Base-by-base conservation (phyloP, 2,888 invertebrate species). In the Pseudoips prasinana region DNA sequence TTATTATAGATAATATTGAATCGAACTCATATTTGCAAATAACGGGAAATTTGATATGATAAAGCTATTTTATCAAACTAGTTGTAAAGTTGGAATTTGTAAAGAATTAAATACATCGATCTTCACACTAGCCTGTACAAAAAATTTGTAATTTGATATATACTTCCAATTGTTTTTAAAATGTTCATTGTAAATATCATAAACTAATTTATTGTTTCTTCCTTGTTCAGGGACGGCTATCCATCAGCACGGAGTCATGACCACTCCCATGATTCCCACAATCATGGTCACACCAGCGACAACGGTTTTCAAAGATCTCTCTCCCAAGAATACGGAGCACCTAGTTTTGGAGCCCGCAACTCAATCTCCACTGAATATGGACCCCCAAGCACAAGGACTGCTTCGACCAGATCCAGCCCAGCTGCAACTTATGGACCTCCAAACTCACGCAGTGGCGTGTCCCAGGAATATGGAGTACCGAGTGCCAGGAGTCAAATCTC, bases 151-250 rank as follows among this genome's bases (percentile, higher is more conserved):
- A n/a, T n/a, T n/a, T n/a, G n/a, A n/a, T n/a, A n/a, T n/a, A n/a
- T n/a, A n/a, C n/a, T n/a, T n/a, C n/a, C n/a, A n/a, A n/a, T n/a
- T n/a, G n/a, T n/a, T n/a, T n/a, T n/a, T n/a, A n/a, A n/a, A n/a
- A n/a, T n/a, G n/a, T n/a, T n/a, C n/a, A n/a, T n/a, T n/a, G n/a
- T n/a, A n/a, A n/a, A n/a, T n/a, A n/a, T n/a, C n/a, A n/a, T n/a
- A n/a, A n/a, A n/a, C n/a, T n/a, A n/a, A n/a, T n/a, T n/a, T n/a
- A n/a, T n/a, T n/a, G n/a, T n/a, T n/a, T n/a, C n/a, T n/a, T n/a
- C n/a, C n/a, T n/a, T n/a, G n/a, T n/a, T n/a, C n/a, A n/a, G n/a
- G 72, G 73, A 81, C 17, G 67, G 79, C 18, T 84, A 83, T 37
- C 51, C 76, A 29, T 45, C 73, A 30, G 58, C 68, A 1, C 62